Evolutionary conservation across 1,140 invertebrate species (phyloP), one percentile per base, ranked within the genome.

Genomic region (Phymorhynchus buccinoides): DNA sequence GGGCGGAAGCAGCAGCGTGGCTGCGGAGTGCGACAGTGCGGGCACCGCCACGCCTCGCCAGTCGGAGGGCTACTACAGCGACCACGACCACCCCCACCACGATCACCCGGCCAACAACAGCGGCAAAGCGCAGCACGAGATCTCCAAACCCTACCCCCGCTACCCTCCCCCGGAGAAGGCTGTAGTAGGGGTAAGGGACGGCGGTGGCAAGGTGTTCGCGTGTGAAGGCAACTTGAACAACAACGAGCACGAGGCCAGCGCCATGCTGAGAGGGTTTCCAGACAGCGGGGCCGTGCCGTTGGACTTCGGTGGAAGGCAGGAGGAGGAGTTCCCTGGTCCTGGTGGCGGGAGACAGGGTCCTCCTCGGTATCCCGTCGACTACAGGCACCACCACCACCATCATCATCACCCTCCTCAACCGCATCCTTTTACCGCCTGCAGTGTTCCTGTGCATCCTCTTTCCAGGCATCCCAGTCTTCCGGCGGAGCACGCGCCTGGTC

Each of bases 21-120:
- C 30, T 0, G 81, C 62, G 1, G 32, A 71, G 22, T 27, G 27
- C 30, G 37, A 39, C 52, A 41, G 41, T n/a, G 27, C 7, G 14
- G 27, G 48, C 22, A 52, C 42, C 6, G 32, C 62, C 44, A 68
- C 56, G 32, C 81, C 56, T 3, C n/a, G 81, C 7, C 62, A 35
- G 81, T 83, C 81, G 7, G 81, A 83, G 41, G 81, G 81, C 4
- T 83, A 83, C 81, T 41, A 83, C 66, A 83, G 81, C 62, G 81
- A 83, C 41, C 81, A 83, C 39, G 81, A 83, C n/a, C 79, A 80
- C 7, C n/a, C n/a, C n/a, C n/a, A n/a, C n/a, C n/a, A n/a, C n/a
- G n/a, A n/a, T n/a, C n/a, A n/a, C n/a, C 39, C 18, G 39, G 71
- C 56, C 39, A 27, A 35, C 16, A n/a, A 30, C 73, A 22, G 73